A percentile compares a stretch with the other conserved stretches of the same genome.
Evolutionary conservation across 2,797 vertebrate genomes (phyloP).

Genomic region (Fringilla coelebs): DNA sequence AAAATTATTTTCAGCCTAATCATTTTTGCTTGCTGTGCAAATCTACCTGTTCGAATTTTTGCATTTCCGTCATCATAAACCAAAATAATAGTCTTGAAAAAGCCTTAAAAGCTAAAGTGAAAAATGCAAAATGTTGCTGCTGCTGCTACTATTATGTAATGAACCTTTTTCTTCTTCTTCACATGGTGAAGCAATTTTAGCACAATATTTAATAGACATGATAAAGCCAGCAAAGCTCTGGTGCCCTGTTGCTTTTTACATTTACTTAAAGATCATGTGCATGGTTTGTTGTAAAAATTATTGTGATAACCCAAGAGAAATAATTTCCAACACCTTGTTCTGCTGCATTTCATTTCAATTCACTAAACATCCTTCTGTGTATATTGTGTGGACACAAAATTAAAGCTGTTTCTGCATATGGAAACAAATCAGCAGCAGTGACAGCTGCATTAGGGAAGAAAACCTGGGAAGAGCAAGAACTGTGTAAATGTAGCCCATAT

Average conservation of each 20-base stretch:
- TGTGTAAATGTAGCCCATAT: neutral
- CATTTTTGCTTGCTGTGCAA: neutral
- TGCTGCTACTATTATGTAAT: neutral
- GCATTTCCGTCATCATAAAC: neutral
- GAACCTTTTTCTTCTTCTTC: neutral
- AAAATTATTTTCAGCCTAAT: neutral
- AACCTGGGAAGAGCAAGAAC: neutral
- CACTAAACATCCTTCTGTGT: neutral
- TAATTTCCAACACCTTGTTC: neutral
- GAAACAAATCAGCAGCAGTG: neutral
- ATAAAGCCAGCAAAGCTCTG: neutral
- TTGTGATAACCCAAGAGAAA: neutral
- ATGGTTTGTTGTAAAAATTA: neutral
- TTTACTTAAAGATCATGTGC: neutral
- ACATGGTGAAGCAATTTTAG: neutral
- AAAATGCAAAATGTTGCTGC: neutral
- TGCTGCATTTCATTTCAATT: neutral
- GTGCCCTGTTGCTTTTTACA: neutral
- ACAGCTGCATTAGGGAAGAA: neutral
- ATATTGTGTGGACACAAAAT: neutral
- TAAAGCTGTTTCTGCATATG: neutral
- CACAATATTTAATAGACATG: neutral
- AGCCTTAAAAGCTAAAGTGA: neutral
- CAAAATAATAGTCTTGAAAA: neutral
- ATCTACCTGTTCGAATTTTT: neutral